phyloP scores from a whole-genome alignment of 2,113 vertebrate species.

The Corapipo altera region DNA sequence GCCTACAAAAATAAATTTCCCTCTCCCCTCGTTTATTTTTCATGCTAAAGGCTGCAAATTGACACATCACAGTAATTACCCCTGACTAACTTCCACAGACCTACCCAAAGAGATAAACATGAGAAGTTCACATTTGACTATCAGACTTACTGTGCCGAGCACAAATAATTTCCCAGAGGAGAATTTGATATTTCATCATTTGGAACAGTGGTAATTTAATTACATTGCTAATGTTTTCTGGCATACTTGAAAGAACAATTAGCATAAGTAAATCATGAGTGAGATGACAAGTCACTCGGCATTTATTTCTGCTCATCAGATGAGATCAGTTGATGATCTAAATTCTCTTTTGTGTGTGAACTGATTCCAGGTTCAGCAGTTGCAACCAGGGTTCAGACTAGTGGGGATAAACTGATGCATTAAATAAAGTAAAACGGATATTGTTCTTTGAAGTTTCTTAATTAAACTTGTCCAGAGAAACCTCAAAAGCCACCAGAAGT shows the following conservation, averaged over 20 bases:
- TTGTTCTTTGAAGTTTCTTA: neutral
- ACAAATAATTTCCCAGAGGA: constrained; percentile 73
- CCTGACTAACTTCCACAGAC: constrained; percentile 60
- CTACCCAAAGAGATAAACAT: constrained; percentile 62
- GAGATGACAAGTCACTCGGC: constrained; percentile 70
- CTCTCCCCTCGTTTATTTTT: constrained; percentile 41
- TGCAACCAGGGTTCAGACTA: neutral
- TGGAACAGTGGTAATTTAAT: constrained; percentile 74
- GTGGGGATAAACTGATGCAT: neutral
- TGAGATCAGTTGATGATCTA: constrained; percentile 9
- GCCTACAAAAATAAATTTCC: constrained; percentile 31
- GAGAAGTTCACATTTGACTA: constrained; percentile 61
- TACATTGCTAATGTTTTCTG: constrained; percentile 73
- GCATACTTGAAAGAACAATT: constrained; percentile 71
- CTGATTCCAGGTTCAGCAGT: neutral
- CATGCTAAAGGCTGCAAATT: constrained; percentile 57
- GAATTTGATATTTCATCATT: constrained; percentile 67
- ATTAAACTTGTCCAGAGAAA: constrained; percentile 8
- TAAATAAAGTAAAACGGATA: neutral
- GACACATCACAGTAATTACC: constrained; percentile 69
- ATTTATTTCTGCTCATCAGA: constrained; percentile 59
- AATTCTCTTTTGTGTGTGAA: neutral
- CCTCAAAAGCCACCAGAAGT: constrained; percentile 1
- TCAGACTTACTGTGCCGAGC: constrained; percentile 45
- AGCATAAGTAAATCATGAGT: constrained; percentile 72